A percentile compares a stretch with the other conserved stretches of the same genome.
These are phyloP conservation scores for Poicephalus gulielmi DNA, from an alignment of 2,113 vertebrate species.

Conservation along the genomic window DNA sequence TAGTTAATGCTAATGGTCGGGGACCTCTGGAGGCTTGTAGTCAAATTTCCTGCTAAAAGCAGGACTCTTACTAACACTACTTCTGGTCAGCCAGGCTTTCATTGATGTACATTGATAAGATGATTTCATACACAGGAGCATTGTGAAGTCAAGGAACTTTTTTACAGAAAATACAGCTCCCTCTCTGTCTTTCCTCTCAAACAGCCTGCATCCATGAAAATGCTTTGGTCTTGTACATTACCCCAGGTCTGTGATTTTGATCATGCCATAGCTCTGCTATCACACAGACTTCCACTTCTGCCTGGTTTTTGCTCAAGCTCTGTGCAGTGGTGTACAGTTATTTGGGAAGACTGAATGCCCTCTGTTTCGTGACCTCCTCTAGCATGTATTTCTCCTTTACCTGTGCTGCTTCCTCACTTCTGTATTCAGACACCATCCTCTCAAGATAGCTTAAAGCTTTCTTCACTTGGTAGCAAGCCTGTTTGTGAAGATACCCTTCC, in stretches of 20 bases:
- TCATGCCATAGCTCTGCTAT: neutral
- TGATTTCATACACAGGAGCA: accelerated
- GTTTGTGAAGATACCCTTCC: neutral
- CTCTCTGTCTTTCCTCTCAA: neutral
- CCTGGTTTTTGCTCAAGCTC: neutral
- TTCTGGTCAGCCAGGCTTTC: neutral
- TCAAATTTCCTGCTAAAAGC: neutral
- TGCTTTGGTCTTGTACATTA: neutral
- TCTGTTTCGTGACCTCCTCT: neutral
- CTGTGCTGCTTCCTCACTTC: neutral
- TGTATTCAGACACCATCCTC: neutral
- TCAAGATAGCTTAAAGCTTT: neutral
- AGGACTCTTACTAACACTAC: neutral
- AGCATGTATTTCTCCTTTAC: neutral
- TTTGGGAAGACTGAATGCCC: neutral
- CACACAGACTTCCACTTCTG: neutral
- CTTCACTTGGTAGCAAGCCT: neutral
- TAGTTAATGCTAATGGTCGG: neutral
- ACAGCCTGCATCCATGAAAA: neutral
- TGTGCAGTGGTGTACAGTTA: neutral
- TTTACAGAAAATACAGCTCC: neutral
- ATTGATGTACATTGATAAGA: neutral
- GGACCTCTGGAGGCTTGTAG: neutral
- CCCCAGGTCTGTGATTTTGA: neutral
- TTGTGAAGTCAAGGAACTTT: neutral